Evolutionary conservation across 2,113 vertebrate species (phyloP).

Genomic region (Istiophorus platypterus): DNA sequence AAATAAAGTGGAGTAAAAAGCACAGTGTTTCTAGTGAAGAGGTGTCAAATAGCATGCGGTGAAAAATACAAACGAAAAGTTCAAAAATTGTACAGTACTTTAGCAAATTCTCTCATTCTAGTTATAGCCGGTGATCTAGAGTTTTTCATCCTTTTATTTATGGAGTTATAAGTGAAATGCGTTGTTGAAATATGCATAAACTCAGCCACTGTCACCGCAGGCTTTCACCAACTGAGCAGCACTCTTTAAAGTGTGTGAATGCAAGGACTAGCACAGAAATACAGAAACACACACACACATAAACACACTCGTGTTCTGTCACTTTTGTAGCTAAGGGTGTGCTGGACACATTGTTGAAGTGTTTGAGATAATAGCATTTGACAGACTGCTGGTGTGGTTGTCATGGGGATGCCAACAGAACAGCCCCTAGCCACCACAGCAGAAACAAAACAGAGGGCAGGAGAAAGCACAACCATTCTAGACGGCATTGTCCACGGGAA

Average conservation of each 20-base stretch:
- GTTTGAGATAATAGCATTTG: slow-evolving; percentile 70
- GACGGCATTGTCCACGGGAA: slow-evolving; percentile 40
- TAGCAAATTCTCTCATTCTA: neutral
- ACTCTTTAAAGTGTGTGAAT: slow-evolving; percentile 16
- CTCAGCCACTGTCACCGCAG: slow-evolving; percentile 6
- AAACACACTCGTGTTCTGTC: slow-evolving; percentile 38
- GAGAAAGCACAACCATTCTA: slow-evolving; percentile 54
- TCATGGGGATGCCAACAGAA: slow-evolving; percentile 70
- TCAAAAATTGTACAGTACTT: neutral
- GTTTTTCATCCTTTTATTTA: neutral
- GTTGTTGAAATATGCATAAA: slow-evolving; percentile 6
- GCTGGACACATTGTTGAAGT: slow-evolving; percentile 63
- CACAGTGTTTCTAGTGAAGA: neutral
- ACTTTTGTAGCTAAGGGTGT: slow-evolving; percentile 43
- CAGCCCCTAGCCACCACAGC: slow-evolving; percentile 57
- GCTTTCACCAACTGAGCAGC: slow-evolving; percentile 25
- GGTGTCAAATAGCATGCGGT: neutral
- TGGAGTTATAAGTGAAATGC: slow-evolving; percentile 4
- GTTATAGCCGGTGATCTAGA: neutral
- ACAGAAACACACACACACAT: slow-evolving; percentile 20
- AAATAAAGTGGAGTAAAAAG: neutral
- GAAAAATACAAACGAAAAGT: neutral
- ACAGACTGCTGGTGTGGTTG: slow-evolving; percentile 74
- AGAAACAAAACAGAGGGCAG: slow-evolving; percentile 53
- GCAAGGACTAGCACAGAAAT: slow-evolving; percentile 10